These are phyloP conservation scores for Clarias gariepinus DNA, from an alignment of 2,113 vertebrate genomes.

Conservation along the genomic window DNA sequence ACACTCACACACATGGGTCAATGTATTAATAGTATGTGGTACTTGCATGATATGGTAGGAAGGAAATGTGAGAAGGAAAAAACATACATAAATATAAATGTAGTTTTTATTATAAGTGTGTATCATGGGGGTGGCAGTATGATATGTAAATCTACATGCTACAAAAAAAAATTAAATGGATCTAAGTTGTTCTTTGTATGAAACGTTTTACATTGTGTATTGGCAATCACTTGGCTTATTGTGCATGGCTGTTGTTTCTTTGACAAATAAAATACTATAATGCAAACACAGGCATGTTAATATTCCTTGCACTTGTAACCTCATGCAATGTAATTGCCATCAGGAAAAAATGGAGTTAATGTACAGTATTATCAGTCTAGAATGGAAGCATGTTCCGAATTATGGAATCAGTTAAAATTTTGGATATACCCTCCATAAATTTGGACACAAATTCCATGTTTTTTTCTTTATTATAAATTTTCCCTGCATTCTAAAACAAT, in stretches of 20 bases:
- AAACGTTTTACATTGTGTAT: neutral
- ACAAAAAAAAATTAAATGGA: neutral
- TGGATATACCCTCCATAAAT: too few species aligned
- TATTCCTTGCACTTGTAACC: neutral
- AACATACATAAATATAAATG: neutral
- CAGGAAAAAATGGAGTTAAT: neutral
- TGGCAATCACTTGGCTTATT: neutral
- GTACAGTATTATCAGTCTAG: neutral
- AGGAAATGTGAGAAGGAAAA: neutral
- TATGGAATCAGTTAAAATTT: too few species aligned
- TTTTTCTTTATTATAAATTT: too few species aligned
- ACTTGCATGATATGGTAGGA: neutral
- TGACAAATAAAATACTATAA: conserved; percentile 1
- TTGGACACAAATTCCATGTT: too few species aligned
- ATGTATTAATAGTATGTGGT: too few species aligned
- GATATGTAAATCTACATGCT: neutral
- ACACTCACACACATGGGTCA: too few species aligned
- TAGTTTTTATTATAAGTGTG: neutral
- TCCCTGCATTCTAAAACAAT: too few species aligned
- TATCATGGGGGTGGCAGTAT: neutral
- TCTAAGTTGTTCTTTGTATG: neutral
- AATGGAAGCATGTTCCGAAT: neutral
- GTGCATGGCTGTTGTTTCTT: neutral
- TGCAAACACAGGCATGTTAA: neutral
- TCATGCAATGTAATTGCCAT: neutral